A percentile compares a stretch with the other conserved stretches of the same genome.
Conservation (phyloP, 2,888 invertebrate genomes). For the Sinohyriopsis cumingii region DNA sequence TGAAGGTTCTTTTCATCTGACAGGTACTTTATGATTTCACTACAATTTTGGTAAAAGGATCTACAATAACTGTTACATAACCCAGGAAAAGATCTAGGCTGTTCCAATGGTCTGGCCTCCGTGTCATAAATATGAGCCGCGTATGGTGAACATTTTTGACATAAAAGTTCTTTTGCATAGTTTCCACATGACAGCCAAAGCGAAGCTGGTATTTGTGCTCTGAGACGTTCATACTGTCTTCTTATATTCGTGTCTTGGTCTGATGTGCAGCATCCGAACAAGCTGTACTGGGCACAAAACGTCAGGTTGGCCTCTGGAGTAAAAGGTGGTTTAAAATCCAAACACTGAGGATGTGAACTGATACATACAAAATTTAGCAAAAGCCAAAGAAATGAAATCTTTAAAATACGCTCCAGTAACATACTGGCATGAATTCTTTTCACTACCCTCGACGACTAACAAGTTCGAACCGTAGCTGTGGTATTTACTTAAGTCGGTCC, state of each 20-base stretch:
- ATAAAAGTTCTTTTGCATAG: slow-evolving; percentile 54
- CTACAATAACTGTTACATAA: slow-evolving; percentile 58
- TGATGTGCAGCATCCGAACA: slow-evolving; percentile 63
- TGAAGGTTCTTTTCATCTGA: slow-evolving; percentile 36
- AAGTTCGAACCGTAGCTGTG: no score
- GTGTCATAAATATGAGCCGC: slow-evolving; percentile 67
- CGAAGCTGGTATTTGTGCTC: slow-evolving; percentile 15
- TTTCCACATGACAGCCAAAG: slow-evolving; percentile 45
- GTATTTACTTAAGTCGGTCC: no score
- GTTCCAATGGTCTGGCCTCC: slow-evolving; percentile 40
- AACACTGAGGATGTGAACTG: slow-evolving; percentile 61
- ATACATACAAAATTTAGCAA: no score
- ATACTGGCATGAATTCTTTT: no score
- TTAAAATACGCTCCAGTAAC: no score
- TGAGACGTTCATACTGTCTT: slow-evolving; percentile 33
- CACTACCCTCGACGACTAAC: no score
- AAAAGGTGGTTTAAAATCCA: slow-evolving; percentile 66
- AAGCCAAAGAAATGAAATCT: no score
- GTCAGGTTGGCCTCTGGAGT: slow-evolving; percentile 25
- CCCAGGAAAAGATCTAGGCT: slow-evolving; percentile 57
- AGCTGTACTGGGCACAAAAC: slow-evolving; percentile 60
- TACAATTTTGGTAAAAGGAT: slow-evolving; percentile 51
- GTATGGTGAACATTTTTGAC: slow-evolving; percentile 67
- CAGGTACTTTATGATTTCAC: slow-evolving; percentile 41
- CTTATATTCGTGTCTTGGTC: slow-evolving; percentile 42